phyloP scores from a whole-genome alignment of 2,113 vertebrate species.

The Benitochromis conjunctus region DNA sequence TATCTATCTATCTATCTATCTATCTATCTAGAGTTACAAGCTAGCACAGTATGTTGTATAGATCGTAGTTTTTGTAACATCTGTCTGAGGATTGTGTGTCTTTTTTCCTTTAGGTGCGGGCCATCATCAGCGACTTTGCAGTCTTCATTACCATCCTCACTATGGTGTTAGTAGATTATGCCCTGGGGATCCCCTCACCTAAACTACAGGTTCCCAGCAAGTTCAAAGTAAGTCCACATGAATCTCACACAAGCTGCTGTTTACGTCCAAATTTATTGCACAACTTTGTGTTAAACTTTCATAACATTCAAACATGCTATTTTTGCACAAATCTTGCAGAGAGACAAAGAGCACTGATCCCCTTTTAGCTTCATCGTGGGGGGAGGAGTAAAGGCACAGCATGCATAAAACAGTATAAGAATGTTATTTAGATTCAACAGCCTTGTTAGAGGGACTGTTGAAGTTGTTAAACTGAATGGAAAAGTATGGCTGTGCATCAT shows the following conservation, averaged over 20 bases:
- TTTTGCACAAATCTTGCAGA: not conserved
- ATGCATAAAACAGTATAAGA: not conserved
- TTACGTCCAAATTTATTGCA: not conserved
- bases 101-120: conserved; percentile 79
- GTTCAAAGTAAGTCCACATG: conserved; percentile 85
- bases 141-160: conserved; percentile 96
- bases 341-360: not conserved
- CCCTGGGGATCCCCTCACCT: conserved; percentile 91
- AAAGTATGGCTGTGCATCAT: not conserved
- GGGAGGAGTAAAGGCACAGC: not conserved
- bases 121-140: conserved; percentile 96
- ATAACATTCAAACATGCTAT: not conserved
- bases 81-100: not conserved
- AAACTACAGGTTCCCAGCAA: conserved; percentile 95
- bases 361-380: not conserved
- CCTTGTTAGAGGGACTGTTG: not conserved
- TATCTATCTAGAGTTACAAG: no score
- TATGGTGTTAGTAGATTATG: conserved; percentile 93
- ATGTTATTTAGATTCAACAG: not conserved
- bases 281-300: not conserved
- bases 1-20: no score
- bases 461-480: not conserved
- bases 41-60: not conserved
- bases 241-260: not conserved
- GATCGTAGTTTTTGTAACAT: not conserved